Conservation (phyloP, 2,113 vertebrate species). For the Phoenicopterus ruber region DNA sequence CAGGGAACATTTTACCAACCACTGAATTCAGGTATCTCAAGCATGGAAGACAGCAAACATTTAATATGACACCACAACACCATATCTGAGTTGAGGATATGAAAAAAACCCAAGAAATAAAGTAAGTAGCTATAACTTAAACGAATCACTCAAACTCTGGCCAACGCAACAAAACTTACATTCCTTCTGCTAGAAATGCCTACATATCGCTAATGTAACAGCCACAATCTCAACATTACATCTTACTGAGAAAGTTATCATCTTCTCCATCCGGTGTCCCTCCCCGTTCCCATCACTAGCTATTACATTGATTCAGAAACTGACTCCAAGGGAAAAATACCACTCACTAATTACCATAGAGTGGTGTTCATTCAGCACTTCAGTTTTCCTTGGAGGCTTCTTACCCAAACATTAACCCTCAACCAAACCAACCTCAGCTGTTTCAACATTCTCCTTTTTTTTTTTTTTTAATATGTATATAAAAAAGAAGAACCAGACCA, state of each 20-base stretch:
- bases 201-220: not conserved
- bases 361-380: conserved; percentile 63
- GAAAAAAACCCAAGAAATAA: not conserved
- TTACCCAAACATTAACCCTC: conserved; percentile 59
- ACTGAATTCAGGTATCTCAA: not conserved
- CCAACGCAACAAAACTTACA: not conserved
- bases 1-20: not conserved
- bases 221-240: not conserved
- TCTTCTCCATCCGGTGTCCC: not conserved
- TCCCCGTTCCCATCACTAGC: not conserved
- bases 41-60: not conserved
- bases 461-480: not conserved
- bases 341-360: conserved; percentile 52
- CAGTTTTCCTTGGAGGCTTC: conserved; percentile 62
- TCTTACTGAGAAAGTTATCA: not conserved
- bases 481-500: conserved; percentile 15
- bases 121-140: not conserved
- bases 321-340: conserved; percentile 44
- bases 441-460: conserved; percentile 50
- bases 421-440: conserved; percentile 63
- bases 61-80: not conserved
- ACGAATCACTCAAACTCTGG: not conserved
- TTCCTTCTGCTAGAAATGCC: not conserved
- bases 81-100: not conserved
- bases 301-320: conserved; percentile 27